These are phyloP conservation scores for Pristionchus fissidentatus DNA, from an alignment of 2,888 invertebrate species.

Conservation along the genomic window DNA sequence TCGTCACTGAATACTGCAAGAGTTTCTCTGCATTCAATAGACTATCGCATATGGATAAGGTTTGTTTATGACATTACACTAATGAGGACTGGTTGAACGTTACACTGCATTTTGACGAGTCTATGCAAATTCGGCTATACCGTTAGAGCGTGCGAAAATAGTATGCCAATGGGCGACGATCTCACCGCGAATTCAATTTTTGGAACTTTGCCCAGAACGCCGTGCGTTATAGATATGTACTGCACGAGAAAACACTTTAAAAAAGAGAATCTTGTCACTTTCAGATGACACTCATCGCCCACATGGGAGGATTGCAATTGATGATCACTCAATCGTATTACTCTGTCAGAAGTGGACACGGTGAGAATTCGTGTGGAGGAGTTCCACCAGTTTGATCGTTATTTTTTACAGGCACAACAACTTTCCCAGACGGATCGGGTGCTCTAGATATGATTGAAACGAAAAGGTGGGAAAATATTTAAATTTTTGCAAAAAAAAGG, in stretches of 20 bases:
- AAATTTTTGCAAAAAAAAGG: neutral
- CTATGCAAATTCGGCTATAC: too few relatives aligned
- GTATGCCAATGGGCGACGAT: too few relatives aligned
- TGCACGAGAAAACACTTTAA: too few relatives aligned
- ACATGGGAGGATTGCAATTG: constrained; percentile 59
- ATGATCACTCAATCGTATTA: constrained; percentile 60
- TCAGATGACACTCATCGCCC: constrained; percentile 54
- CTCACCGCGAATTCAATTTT: too few relatives aligned
- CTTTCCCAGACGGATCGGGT: constrained; percentile 10
- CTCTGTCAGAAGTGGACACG: constrained; percentile 49
- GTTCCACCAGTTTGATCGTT: neutral
- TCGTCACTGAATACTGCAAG: constrained; percentile 64
- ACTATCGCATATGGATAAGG: constrained; percentile 57
- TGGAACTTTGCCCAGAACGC: too few relatives aligned
- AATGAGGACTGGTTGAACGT: too few relatives aligned
- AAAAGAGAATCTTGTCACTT: neutral
- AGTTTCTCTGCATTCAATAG: constrained; percentile 57
- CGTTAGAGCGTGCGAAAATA: too few relatives aligned
- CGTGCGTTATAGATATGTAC: too few relatives aligned
- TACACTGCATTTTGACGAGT: too few relatives aligned
- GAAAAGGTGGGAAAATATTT: neutral
- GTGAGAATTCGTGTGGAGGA: neutral
- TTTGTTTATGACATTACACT: neutral
- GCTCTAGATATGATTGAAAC: constrained; percentile 9
- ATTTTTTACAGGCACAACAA: neutral